Evolutionary conservation across 2,113 vertebrate genomes (phyloP), one percentile per base, ranked within the genome.

Genomic region (Daboia siamensis): DNA sequence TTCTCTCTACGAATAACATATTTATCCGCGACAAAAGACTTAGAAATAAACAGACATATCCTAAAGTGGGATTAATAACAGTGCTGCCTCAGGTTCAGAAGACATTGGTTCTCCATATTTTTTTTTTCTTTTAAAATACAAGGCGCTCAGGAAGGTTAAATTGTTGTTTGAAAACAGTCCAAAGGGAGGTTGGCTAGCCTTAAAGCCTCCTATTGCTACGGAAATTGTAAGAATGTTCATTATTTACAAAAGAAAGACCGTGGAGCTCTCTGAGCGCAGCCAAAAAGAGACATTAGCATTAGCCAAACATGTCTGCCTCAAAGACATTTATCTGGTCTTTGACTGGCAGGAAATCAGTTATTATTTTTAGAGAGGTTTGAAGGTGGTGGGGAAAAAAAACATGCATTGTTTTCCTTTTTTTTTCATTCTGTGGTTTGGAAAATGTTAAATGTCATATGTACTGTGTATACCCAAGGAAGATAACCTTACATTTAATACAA

Each of bases 181-280:
- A 95, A 97, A 94, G 95, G 95, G 96, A 97, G 96, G 95, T 97
- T 97, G 97, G 96, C 96, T 51, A 51, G 48, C 48, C 48, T 96
- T 94, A 92, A 93, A 93, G 95, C 95, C 95, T 96, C 94, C 96
- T 97, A 97, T 97, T 97, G 97, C 97, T 97, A 97, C 96, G 95
- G 96, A 97, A 97, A 97, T 95, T 5, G 96, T 95, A 97, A 96
- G 95, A 95, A 96, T 95, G 94, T 95, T 94, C 87, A 90, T 69
- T 97, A 97, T 96, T 97, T 97, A 96, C 97, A 96, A 96, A 95
- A 95, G 95, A 96, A 96, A 96, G 95, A 94, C 88, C 95, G 95
- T 95, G 94, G 95, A 96, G 51, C 23, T 87, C 89, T 94, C 94
- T 94, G 48, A 94, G 94, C 91, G 0, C 94, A 97, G 94, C 97